phyloP scores from a whole-genome alignment of 2,797 vertebrate genomes.

The Schizopygopsis malacanthus region DNA sequence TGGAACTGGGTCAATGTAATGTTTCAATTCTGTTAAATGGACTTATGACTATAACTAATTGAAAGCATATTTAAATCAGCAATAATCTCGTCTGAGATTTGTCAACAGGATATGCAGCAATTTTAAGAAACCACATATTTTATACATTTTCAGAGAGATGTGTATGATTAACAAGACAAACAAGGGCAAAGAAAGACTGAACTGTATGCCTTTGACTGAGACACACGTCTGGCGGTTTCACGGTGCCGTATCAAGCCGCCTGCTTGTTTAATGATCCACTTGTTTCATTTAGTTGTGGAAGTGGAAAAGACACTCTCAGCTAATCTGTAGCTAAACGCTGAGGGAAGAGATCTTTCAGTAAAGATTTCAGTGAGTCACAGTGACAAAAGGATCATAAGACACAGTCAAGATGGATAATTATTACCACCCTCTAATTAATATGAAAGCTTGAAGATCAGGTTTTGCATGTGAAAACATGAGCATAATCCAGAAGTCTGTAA shows the following conservation, averaged over 20 bases:
- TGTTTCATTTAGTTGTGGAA: slow-evolving; percentile 35
- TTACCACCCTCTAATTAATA: neutral
- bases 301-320: slow-evolving; percentile 41
- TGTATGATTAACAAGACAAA: slow-evolving; percentile 8
- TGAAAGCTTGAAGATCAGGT: neutral
- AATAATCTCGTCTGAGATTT: neutral
- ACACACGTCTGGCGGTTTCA: neutral
- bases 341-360: neutral
- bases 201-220: neutral
- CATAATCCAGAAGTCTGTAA: no score
- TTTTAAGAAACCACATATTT: neutral
- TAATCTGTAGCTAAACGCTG: slow-evolving; percentile 12
- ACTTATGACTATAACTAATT: neutral
- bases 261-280: slow-evolving; percentile 17
- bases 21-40: neutral
- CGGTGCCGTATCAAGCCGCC: neutral
- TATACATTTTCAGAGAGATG: neutral
- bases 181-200: neutral
- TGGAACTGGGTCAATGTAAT: neutral
- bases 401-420: neutral
- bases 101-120: neutral
- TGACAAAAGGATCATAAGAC: slow-evolving; percentile 15
- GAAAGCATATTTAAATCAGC: neutral
- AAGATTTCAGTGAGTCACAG: neutral
- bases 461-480: neutral